Evolutionary conservation across 2,113 vertebrate genomes (phyloP), one percentile per base, ranked within the genome.

Genomic region (Columbina picui): DNA sequence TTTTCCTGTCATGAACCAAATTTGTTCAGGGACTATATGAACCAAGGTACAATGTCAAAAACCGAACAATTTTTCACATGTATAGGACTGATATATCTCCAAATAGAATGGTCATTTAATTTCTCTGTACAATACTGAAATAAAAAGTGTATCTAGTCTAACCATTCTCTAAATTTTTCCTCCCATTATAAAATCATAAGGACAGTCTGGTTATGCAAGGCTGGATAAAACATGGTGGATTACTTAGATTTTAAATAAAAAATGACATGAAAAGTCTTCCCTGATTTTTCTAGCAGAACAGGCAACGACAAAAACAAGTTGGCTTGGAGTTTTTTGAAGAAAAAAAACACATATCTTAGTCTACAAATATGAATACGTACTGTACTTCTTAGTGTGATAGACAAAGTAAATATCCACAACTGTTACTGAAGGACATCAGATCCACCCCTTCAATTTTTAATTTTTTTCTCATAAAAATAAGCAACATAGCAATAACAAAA

Each of bases 61-160:
- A 2, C 1, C 0, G 3, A 75, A 10, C 0, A 26, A 30, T 52
- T 89, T 14, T 67, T 73, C 59, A 63, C 5, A 6, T 14, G 3
- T 25, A 63, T 23, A 50, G 25, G 13, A 7, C 47, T 56, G 26
- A 45, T 55, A 16, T 1, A 1, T 18, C 26, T 63, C 57, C 53
- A 20, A 43, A 73, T 23, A 67, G 29, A 25, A 55, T 5, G 5
- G 14, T 73, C 16, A 50, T 83, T 79, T 49, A 71, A 39, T 69
- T 56, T 68, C 15, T 71, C 74, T 67, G 7, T 39, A 53, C 3
- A 76, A 13, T 25, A 57, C 12, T 56, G 23, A 79, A 93, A 69
- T 25, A 85, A 20, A 55, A 61, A 47, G 52, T n/a, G 2, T 45
- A 67, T 70, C 10, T 79, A 69, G 14, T 47, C 39, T 17, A 68